phyloP scores from a whole-genome alignment of 2,888 invertebrate species.

The Vesta saturnalis region DNA sequence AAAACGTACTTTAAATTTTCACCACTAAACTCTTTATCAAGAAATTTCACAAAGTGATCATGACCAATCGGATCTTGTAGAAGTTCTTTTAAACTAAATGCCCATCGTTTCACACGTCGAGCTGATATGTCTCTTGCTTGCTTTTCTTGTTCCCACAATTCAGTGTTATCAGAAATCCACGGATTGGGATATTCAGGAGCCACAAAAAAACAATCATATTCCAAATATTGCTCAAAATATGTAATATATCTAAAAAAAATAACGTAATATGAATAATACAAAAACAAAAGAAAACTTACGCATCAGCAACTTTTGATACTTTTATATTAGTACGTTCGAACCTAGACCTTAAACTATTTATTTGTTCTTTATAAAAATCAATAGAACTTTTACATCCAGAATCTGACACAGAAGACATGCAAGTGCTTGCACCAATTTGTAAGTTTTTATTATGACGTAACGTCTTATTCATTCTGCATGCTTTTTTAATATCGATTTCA shows the following conservation, averaged over 20 bases:
- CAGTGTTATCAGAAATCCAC: constrained; percentile 95
- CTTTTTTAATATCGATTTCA: constrained; percentile 97
- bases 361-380: constrained; percentile 70
- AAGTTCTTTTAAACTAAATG: constrained; percentile 94
- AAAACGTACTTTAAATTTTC: constrained; percentile 92
- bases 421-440: constrained; percentile 64
- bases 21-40: constrained; percentile 98
- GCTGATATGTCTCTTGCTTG: constrained; percentile 92
- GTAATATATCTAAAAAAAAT: constrained; percentile 75
- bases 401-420: constrained; percentile 66
- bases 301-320: constrained; percentile 93
- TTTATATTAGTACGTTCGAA: constrained; percentile 89
- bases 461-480: constrained; percentile 75
- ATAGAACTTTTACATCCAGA: constrained; percentile 52
- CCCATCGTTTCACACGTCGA: constrained; percentile 95
- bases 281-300: constrained; percentile 69
- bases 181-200: constrained; percentile 95
- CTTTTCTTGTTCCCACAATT: constrained; percentile 98
- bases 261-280: not conserved
- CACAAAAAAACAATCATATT: constrained; percentile 96
- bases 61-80: constrained; percentile 94
- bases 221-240: constrained; percentile 94
- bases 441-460: constrained; percentile 58
- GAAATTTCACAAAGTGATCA: constrained; percentile 95
- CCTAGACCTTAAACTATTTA: constrained; percentile 78